Conservation (phyloP, 2,888 invertebrate genomes). For the Conomelus anceps region DNA sequence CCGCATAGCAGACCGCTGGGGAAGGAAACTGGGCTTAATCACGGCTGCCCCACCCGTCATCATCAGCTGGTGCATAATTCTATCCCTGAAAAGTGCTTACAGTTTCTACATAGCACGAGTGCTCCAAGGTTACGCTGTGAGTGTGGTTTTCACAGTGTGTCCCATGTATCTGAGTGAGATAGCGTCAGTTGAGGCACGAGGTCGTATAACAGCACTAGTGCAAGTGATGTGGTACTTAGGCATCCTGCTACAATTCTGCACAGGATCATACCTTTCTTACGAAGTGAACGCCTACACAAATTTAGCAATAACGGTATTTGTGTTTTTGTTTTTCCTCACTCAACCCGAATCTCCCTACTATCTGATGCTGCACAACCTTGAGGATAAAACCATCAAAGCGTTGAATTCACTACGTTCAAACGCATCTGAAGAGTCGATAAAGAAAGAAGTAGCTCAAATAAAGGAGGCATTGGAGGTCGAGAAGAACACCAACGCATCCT, state of each 20-base stretch:
- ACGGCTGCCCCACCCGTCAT: background rate
- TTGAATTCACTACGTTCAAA: background rate
- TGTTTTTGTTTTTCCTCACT: background rate
- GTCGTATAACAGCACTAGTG: background rate
- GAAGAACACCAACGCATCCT: background rate
- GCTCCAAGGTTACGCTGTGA: background rate
- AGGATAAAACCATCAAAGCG: background rate
- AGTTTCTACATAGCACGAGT: background rate
- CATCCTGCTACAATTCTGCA: background rate
- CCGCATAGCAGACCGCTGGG: background rate
- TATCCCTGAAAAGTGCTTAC: background rate
- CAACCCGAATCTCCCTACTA: background rate
- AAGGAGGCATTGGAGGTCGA: background rate
- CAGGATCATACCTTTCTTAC: background rate
- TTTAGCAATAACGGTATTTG: background rate
- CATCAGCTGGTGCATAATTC: background rate
- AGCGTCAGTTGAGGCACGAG: background rate
- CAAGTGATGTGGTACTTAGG: slow-evolving; percentile 2
- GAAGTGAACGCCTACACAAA: background rate
- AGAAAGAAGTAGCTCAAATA: background rate
- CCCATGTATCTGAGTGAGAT: background rate
- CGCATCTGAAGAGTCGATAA: background rate
- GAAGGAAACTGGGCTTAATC: background rate
- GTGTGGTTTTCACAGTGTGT: background rate
- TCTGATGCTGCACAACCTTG: background rate